phyloP scores from a whole-genome alignment of 2,113 vertebrate species.

The Sorex fumeus region DNA sequence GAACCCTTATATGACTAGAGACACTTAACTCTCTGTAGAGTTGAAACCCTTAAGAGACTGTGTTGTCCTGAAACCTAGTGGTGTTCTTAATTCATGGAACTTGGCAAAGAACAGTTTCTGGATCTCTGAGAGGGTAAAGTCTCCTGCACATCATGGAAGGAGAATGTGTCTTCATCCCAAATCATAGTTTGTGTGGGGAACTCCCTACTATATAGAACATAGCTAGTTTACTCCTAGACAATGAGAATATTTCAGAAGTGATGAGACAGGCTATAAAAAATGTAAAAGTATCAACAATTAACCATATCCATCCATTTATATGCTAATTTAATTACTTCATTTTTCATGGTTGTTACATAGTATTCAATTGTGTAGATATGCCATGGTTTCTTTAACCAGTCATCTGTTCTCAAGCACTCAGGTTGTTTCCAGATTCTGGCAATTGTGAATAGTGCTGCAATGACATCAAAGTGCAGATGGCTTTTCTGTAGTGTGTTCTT shows the following conservation, averaged over 20 bases:
- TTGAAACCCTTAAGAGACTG: background rate
- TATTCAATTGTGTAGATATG: too few relatives aligned
- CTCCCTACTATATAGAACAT: background rate
- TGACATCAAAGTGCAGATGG: too few relatives aligned
- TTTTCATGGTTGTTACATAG: too few relatives aligned
- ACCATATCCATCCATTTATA: too few relatives aligned
- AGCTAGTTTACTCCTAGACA: background rate
- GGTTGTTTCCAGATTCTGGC: too few relatives aligned
- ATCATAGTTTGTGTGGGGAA: background rate
- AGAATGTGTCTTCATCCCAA: background rate
- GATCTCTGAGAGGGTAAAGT: background rate
- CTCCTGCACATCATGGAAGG: too few relatives aligned
- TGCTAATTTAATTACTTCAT: too few relatives aligned
- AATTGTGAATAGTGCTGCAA: too few relatives aligned
- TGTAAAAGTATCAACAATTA: background rate
- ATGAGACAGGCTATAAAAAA: background rate
- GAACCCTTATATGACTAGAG: background rate
- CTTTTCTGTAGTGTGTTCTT: too few relatives aligned
- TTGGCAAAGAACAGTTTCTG: background rate
- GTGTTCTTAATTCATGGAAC: background rate
- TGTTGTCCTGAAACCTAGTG: background rate
- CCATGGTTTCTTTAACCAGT: too few relatives aligned
- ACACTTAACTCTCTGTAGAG: background rate
- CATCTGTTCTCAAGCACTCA: too few relatives aligned
- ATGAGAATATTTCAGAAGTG: conserved; percentile 2